Percentiles rank a stretch among this genome's conserved stretches.
phyloP scores from a whole-genome alignment of 2,797 vertebrate genomes.

The Garrulus glandarius region DNA sequence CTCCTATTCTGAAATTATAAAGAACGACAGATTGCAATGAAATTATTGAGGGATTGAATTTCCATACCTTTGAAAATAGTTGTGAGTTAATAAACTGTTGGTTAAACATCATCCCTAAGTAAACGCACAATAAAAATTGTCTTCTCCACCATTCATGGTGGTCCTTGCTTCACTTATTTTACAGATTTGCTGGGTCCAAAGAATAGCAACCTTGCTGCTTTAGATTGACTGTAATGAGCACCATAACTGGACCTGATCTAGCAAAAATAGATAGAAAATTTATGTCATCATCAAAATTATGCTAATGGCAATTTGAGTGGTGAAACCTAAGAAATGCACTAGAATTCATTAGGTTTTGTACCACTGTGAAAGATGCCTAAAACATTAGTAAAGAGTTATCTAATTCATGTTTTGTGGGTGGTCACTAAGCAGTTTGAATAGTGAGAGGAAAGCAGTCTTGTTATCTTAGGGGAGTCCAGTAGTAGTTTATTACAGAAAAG shows the following conservation, averaged over 20 bases:
- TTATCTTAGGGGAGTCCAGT: background rate
- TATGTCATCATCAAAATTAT: background rate
- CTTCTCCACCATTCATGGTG: background rate
- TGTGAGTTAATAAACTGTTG: background rate
- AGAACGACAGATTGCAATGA: background rate
- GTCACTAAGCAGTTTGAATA: conserved; percentile 34
- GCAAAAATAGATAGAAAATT: background rate
- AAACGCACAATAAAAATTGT: background rate
- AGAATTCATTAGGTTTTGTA: background rate
- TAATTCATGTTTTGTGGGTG: background rate
- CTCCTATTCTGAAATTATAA: background rate
- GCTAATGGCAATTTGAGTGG: background rate
- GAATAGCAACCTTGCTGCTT: background rate
- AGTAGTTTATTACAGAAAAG: conserved; percentile 56
- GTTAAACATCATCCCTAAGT: background rate
- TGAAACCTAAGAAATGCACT: background rate
- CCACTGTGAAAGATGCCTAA: background rate
- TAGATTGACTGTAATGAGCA: background rate
- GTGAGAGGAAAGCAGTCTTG: conserved; percentile 1
- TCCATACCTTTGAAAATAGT: background rate
- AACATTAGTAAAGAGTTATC: background rate
- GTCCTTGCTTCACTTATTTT: background rate
- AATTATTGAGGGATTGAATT: background rate
- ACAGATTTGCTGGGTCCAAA: background rate
- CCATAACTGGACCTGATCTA: background rate